phyloP scores from a whole-genome alignment of 2,113 vertebrate species.

The Entosphenus tridentatus region DNA sequence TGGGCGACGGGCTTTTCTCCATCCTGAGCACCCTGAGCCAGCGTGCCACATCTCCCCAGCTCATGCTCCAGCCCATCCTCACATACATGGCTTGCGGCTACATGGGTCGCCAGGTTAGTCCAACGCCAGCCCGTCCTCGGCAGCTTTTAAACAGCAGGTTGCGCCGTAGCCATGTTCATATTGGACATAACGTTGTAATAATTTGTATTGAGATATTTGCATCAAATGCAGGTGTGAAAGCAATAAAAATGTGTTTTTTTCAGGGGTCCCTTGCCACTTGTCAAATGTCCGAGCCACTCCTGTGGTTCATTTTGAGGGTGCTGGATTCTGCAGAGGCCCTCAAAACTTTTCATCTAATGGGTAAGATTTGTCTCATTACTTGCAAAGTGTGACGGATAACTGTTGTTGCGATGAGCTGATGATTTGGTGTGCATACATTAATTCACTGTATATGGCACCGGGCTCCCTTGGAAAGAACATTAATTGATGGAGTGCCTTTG shows the following conservation, averaged over 20 bases:
- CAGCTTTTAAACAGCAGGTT: too few relatives aligned
- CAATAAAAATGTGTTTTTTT: not conserved
- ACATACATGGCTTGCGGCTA: conserved; percentile 99
- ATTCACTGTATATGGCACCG: too few relatives aligned
- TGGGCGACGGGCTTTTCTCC: conserved; percentile 87
- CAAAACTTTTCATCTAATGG: conserved; percentile 96
- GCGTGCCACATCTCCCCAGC: conserved; percentile 73
- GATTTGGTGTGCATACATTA: too few relatives aligned
- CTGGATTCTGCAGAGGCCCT: conserved; percentile 88
- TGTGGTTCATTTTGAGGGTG: conserved; percentile 93
- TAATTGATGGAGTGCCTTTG: too few relatives aligned
- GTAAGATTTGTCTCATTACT: conserved; percentile 22
- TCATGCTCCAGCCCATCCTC: conserved; percentile 93
- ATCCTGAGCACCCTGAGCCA: conserved; percentile 93
- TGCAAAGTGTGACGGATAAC: too few relatives aligned
- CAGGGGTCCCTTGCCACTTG: conserved; percentile 92
- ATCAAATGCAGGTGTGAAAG: not conserved
- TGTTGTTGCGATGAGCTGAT: too few relatives aligned
- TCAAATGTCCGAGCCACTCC: conserved; percentile 78
- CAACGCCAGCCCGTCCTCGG: not conserved
- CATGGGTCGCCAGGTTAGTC: conserved; percentile 82
- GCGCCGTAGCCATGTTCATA: not conserved
- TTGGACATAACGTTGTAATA: too few relatives aligned
- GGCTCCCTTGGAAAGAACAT: too few relatives aligned
- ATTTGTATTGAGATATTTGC: not conserved